phyloP scores from a whole-genome alignment of 1,140 invertebrate species.

The Neodiprion pinetum region DNA sequence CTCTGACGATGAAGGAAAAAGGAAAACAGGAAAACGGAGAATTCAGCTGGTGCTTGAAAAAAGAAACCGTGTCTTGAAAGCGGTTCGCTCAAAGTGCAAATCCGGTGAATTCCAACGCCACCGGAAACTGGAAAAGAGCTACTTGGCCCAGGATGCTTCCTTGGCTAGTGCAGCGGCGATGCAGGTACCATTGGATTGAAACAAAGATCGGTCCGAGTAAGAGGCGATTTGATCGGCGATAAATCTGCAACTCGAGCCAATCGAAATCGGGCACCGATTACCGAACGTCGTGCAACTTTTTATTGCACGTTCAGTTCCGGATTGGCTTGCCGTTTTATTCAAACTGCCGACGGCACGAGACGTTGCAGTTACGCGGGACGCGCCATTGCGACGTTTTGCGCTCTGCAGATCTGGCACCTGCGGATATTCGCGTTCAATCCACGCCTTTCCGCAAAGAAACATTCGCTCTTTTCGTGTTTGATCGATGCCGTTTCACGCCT shows the following conservation, averaged over 20 bases:
- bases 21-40: no score
- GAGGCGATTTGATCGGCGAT: constrained; percentile 42
- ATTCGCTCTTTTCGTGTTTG: neutral
- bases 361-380: neutral
- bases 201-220: constrained; percentile 29
- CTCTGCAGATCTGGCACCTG: neutral
- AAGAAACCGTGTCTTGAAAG: neutral
- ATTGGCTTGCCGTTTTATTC: constrained; percentile 17
- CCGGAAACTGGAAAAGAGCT: neutral
- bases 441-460: neutral
- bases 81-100: no score
- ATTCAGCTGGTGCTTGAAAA: no score
- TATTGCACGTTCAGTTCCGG: constrained; percentile 12
- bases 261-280: neutral
- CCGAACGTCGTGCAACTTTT: neutral
- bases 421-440: neutral
- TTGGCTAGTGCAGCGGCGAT: neutral
- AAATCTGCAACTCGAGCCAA: constrained; percentile 29
- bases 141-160: neutral
- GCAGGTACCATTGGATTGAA: constrained; percentile 33
- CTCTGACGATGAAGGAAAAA: neutral
- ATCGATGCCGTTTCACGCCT: neutral
- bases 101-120: neutral
- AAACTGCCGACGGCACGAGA: constrained; percentile 16
- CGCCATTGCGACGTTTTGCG: neutral